These are phyloP conservation scores for Aporophyla nigra DNA, from an alignment of 2,888 invertebrate genomes.

Conservation along the genomic window DNA sequence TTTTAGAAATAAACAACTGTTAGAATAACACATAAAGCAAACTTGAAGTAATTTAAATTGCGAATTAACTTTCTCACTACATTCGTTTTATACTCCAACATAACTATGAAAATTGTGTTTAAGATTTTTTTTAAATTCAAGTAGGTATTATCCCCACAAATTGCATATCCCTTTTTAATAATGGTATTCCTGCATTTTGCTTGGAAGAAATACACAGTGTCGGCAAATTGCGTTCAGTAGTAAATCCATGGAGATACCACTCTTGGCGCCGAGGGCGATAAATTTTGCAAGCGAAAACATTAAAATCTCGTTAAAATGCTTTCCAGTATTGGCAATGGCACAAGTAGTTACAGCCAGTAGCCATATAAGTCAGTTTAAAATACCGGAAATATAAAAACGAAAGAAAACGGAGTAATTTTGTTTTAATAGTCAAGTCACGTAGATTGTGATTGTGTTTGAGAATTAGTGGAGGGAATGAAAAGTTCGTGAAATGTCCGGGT, in stretches of 20 bases:
- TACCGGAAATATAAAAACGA: conserved; percentile 58
- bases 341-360: conserved; percentile 64
- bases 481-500: conserved; percentile 35
- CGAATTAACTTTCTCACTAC: not conserved
- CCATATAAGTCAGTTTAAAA: conserved; percentile 67
- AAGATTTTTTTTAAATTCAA: conserved; percentile 30
- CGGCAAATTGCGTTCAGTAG: conserved; percentile 76
- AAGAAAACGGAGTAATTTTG: conserved; percentile 41
- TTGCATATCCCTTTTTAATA: conserved; percentile 26
- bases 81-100: conserved; percentile 11
- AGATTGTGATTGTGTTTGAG: conserved; percentile 52
- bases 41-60: not conserved
- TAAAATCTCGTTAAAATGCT: conserved; percentile 87
- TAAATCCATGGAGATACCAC: conserved; percentile 74
- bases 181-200: conserved; percentile 39
- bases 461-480: conserved; percentile 39
- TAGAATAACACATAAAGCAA: conserved; percentile 1
- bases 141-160: conserved; percentile 33
- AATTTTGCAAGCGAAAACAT: conserved; percentile 83
- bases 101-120: conserved; percentile 5
- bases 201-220: conserved; percentile 55
- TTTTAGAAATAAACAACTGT: not conserved
- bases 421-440: conserved; percentile 53
- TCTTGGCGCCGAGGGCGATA: conserved; percentile 82
- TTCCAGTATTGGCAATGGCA: conserved; percentile 75